Percentiles rank a stretch among this genome's conserved stretches.
Evolutionary conservation across 2,888 invertebrate species (phyloP).

Genomic region (Caenorhabditis wallacei): DNA sequence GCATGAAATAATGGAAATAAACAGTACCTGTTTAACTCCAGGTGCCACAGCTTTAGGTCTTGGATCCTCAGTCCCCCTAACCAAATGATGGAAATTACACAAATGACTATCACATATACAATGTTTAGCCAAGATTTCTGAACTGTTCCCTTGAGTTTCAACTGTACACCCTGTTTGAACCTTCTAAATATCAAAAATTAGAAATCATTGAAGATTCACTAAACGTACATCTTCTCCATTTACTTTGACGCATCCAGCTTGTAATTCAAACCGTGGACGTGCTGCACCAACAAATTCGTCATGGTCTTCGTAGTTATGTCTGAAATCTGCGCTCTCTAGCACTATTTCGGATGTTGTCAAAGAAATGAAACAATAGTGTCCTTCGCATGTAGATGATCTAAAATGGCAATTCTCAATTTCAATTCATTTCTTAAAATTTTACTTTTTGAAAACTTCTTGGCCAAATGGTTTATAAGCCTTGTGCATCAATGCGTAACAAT

Average conservation of each 20-base stretch:
- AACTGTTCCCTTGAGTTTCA: slow-evolving; percentile 77
- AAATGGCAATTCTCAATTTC: slow-evolving; percentile 24
- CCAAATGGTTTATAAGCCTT: slow-evolving; percentile 78
- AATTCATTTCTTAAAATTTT: neutral
- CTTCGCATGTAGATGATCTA: slow-evolving; percentile 82
- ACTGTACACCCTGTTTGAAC: slow-evolving; percentile 79
- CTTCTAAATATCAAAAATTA: slow-evolving; percentile 76
- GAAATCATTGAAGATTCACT: neutral
- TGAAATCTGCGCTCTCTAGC: slow-evolving; percentile 78
- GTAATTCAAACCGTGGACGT: slow-evolving; percentile 77
- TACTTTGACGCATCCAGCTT: slow-evolving; percentile 82
- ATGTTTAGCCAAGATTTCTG: slow-evolving; percentile 76
- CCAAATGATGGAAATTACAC: slow-evolving; percentile 80
- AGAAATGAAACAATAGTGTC: slow-evolving; percentile 82
- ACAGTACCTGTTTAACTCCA: slow-evolving; percentile 41
- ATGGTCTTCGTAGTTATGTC: slow-evolving; percentile 77
- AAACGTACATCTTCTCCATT: slow-evolving; percentile 78
- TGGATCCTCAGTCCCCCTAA: slow-evolving; percentile 71
- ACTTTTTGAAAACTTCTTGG: slow-evolving; percentile 81
- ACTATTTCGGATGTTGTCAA: slow-evolving; percentile 81
- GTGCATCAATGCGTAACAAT: slow-evolving; percentile 80
- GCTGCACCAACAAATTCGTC: slow-evolving; percentile 76
- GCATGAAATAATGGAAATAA: neutral
- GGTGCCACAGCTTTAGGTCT: slow-evolving; percentile 62
- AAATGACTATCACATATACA: slow-evolving; percentile 82